These are phyloP conservation scores for Pseudochaenichthys georgianus DNA, from an alignment of 2,797 vertebrate genomes.

Conservation along the genomic window DNA sequence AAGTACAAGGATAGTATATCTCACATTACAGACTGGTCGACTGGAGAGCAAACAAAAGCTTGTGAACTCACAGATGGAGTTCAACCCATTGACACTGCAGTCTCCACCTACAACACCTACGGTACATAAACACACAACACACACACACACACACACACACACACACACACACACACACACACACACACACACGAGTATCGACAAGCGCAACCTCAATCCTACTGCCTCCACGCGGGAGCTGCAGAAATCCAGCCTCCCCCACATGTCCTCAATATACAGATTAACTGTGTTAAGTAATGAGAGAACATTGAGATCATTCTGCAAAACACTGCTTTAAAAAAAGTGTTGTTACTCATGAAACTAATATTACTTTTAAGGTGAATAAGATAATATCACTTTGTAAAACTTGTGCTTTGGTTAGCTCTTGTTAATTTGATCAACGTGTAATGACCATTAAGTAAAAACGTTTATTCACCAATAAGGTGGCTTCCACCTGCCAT, in stretches of 20 bases:
- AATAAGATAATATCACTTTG: neutral
- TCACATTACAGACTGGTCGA: conserved; percentile 30
- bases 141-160: no score
- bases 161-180: conserved; percentile 3
- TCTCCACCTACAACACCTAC: conserved; percentile 44
- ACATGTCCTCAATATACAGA: conserved; percentile 51
- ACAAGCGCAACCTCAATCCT: conserved; percentile 33
- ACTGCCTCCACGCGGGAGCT: conserved; percentile 30
- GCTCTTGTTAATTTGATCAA: neutral
- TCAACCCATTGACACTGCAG: conserved; percentile 26
- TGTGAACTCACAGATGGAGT: conserved; percentile 45
- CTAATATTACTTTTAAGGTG: neutral
- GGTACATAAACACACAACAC: conserved; percentile 25
- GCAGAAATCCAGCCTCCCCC: conserved; percentile 45
- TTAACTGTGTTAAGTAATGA: conserved; percentile 26
- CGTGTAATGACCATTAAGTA: neutral
- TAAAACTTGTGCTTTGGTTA: neutral
- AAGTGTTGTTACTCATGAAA: neutral
- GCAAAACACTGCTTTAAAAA: neutral
- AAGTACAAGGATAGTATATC: conserved; percentile 8
- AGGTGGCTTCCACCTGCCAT: neutral
- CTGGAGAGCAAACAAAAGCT: conserved; percentile 25
- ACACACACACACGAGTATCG: neutral
- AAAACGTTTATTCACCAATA: neutral
- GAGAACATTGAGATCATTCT: conserved; percentile 5